Evolutionary conservation across 2,113 vertebrate genomes (phyloP).

Genomic region (Ailuropoda melanoleuca): DNA sequence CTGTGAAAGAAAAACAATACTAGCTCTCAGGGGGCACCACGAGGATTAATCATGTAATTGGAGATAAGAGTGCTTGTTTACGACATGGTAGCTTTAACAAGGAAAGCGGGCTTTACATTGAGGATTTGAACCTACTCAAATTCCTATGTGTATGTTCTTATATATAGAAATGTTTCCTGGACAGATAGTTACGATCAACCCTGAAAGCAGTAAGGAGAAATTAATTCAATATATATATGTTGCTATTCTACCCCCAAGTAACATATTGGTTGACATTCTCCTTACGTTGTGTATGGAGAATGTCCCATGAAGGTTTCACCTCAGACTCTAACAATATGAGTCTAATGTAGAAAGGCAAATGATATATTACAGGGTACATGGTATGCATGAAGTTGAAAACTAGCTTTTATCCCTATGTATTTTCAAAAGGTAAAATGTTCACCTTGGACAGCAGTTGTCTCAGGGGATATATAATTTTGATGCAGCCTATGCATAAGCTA

Average conservation of each 20-base stretch:
- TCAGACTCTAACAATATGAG: not conserved
- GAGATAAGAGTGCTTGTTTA: not conserved
- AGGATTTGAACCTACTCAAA: not conserved
- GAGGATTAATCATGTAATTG: not conserved
- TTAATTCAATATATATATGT: not conserved
- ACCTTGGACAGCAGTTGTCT: slow-evolving; percentile 44
- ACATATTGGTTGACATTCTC: not conserved
- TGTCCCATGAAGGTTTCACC: not conserved
- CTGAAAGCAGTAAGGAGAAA: not conserved
- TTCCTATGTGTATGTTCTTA: not conserved
- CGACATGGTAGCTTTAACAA: not conserved
- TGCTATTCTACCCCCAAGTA: not conserved
- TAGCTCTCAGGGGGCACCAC: not conserved
- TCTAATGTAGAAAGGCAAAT: not conserved
- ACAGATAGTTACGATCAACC: not conserved
- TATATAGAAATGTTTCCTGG: not conserved
- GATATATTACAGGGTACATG: not conserved
- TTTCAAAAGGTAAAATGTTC: slow-evolving; percentile 40
- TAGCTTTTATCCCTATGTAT: not conserved
- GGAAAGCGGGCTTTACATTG: not conserved
- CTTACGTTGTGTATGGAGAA: not conserved
- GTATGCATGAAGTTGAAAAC: not conserved
- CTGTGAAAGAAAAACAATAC: not conserved
- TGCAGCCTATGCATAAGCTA: not conserved
- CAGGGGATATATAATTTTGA: not conserved